Evolutionary conservation across 2,797 vertebrate species (phyloP), one percentile per base, ranked within the genome.

Genomic region (Galaxias olidus): DNA sequence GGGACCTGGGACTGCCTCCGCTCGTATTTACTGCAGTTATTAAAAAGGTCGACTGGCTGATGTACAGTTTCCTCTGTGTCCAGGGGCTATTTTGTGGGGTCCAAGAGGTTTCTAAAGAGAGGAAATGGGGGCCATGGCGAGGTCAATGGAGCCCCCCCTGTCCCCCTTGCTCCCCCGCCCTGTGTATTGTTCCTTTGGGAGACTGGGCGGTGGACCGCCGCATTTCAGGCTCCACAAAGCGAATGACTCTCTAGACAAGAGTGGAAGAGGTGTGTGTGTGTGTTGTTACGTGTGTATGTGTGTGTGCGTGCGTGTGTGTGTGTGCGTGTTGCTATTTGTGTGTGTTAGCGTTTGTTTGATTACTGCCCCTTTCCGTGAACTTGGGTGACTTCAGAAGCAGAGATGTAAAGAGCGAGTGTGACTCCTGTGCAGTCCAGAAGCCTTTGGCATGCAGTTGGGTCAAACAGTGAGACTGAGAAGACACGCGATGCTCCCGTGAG

Each of bases 21-120:
- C 53, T 74, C 74, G 72, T 69, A 73, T 59, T 42, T 51, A 66
- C 74, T 65, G 64, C 62, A 44, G 74, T 72, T 68, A 66, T 82
- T 57, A 80, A 84, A 75, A 71, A 79, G 59, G 78, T 79, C 76
- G 61, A 18, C 61, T 49, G 54, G 59, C 79, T 69, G 73, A 90
- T 84, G 75, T 84, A 87, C 77, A 78, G 80, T 86, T 88, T 90
- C 84, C 78, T 75, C 75, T 83, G 78, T 71, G 79, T 73, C 74
- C 72, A 72, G 74, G 75, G 61, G 71, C 70, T 66, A 56, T 65
- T 79, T 83, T 82, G 74, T 72, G 64, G 67, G 72, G 68, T 66
- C 71, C 68, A 55, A 65, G 75, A 73, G 56, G 63, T 84, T 82
- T 87, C 77, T 84, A 79, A 83, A 79, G 78, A 71, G 18, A 42